Conservation (phyloP, 2,888 invertebrate species). For the Yponomeuta sedellus region DNA sequence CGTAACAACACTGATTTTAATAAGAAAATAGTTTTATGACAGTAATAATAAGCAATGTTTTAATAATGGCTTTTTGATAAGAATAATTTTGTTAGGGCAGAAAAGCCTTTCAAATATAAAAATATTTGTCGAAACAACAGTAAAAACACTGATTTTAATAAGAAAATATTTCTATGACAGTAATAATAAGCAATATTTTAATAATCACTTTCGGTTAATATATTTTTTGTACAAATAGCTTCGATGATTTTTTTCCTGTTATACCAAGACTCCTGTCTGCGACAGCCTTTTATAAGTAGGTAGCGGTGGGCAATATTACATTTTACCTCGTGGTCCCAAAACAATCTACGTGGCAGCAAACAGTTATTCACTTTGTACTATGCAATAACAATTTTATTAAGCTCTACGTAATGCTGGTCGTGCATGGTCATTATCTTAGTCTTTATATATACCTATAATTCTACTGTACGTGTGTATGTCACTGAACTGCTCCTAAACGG, state of each 20-base stretch:
- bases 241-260: background rate
- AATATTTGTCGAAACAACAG: background rate
- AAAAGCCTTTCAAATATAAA: background rate
- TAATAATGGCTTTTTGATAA: too few species aligned
- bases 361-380: constrained; percentile 10
- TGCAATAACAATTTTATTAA: background rate
- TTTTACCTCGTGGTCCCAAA: constrained; percentile 9
- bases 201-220: too few species aligned
- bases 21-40: background rate
- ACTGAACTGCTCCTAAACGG: too few species aligned
- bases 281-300: background rate
- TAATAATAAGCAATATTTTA: too few species aligned
- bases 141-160: background rate
- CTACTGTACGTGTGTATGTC: too few species aligned
- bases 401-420: background rate
- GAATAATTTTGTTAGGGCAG: too few species aligned
- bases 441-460: too few species aligned
- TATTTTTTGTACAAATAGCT: background rate
- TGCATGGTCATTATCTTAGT: background rate
- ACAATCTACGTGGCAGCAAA: background rate
- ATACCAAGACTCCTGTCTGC: too few species aligned
- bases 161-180: background rate
- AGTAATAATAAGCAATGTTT: too few species aligned
- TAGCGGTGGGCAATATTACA: background rate
- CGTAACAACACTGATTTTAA: background rate